Conservation (phyloP, 2,888 invertebrate species). For the Trissoscelio sp. region DNA sequence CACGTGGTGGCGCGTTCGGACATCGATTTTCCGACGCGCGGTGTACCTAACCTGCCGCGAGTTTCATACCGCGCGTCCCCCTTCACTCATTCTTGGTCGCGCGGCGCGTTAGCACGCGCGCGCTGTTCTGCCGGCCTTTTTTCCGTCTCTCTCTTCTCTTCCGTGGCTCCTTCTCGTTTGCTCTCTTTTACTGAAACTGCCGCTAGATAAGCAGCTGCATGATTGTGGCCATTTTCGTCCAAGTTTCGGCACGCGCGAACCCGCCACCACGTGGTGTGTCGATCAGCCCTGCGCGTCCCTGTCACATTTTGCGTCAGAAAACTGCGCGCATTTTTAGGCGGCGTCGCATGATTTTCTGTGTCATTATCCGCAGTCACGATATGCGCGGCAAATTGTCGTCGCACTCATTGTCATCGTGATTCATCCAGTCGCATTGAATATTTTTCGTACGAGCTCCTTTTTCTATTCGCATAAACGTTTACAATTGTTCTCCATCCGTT, state of each 20-base stretch:
- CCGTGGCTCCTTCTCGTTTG: constrained; percentile 26
- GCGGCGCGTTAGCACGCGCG: constrained; percentile 68
- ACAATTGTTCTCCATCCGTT: constrained; percentile 28
- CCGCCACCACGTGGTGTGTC: constrained; percentile 60
- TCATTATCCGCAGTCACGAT: neutral
- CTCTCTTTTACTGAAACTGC: constrained; percentile 42
- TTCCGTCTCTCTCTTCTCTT: constrained; percentile 56
- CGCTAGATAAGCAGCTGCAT: constrained; percentile 58
- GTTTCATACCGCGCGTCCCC: constrained; percentile 67
- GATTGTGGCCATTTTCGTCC: constrained; percentile 59
- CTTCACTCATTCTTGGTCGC: constrained; percentile 64
- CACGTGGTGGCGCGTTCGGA: constrained; percentile 78
- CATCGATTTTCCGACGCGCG: constrained; percentile 78
- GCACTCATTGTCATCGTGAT: constrained; percentile 20
- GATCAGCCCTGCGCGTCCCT: constrained; percentile 3
- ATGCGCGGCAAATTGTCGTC: constrained; percentile 18
- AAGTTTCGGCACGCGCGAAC: constrained; percentile 53
- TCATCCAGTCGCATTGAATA: constrained; percentile 12
- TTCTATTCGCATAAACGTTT: constrained; percentile 4
- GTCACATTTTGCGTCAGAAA: no score
- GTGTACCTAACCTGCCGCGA: constrained; percentile 71
- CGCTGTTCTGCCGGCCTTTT: constrained; percentile 60
- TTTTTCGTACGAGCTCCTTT: constrained; percentile 1
- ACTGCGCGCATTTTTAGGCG: neutral
- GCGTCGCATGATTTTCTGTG: neutral